Conservation (phyloP, 2,888 invertebrate species). For the Bhutanitis thaidina region DNA sequence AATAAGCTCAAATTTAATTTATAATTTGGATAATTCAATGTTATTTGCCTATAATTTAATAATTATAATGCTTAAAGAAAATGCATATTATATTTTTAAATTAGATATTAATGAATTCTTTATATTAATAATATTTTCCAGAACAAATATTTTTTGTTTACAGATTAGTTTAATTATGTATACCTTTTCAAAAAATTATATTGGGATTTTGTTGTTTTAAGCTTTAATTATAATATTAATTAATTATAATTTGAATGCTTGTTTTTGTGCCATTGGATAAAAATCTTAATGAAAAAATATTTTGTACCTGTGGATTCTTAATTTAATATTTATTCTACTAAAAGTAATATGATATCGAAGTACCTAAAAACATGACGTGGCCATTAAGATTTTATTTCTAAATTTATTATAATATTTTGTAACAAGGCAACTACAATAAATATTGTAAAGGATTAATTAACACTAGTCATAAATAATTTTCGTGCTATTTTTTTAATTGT, state of each 20-base stretch:
- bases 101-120: too few species aligned
- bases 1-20: too few species aligned
- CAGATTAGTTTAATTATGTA: too few species aligned
- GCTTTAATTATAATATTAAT: too few species aligned
- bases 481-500: background rate
- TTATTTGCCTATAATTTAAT: too few species aligned
- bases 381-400: background rate
- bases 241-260: background rate
- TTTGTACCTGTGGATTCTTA: background rate
- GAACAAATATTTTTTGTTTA: too few species aligned
- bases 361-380: slow-evolving; percentile 14
- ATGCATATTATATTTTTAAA: too few species aligned
- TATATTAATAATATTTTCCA: too few species aligned
- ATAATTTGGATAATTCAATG: background rate
- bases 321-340: background rate
- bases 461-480: slow-evolving; percentile 15
- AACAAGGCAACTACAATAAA: background rate
- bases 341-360: background rate
- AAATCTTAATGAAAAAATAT: slow-evolving; percentile 16
- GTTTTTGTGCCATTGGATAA: slow-evolving; percentile 11
- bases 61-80: too few species aligned
- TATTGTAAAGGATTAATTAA: slow-evolving; percentile 12
- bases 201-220: too few species aligned
- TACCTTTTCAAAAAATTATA: too few species aligned
- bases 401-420: background rate